Conservation (phyloP, 2,888 invertebrate genomes). For the Ganaspis brasiliensis region DNA sequence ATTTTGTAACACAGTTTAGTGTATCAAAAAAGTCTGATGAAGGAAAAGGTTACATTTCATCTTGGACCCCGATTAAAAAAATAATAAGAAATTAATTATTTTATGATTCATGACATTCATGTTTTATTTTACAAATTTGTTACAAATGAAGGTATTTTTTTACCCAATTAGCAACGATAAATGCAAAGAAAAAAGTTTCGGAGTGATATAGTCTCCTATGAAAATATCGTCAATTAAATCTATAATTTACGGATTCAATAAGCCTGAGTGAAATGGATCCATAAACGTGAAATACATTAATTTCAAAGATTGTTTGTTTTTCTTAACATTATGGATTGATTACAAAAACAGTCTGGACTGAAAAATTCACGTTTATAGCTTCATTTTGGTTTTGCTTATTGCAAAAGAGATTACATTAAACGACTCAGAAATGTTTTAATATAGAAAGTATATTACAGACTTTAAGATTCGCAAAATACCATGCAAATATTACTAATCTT, state of each 20-base stretch:
- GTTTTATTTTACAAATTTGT: constrained; percentile 10
- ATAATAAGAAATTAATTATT: neutral
- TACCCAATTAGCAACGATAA: constrained; percentile 4
- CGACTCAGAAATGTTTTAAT: neutral
- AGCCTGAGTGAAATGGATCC: neutral
- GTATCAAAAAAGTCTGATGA: too few relatives aligned
- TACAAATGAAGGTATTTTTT: neutral
- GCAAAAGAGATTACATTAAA: neutral
- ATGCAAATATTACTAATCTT: constrained; percentile 2
- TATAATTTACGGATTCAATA: neutral
- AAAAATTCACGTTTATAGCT: too few relatives aligned
- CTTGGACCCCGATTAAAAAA: too few relatives aligned
- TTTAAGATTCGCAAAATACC: neutral
- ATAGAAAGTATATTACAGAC: neutral
- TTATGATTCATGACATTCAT: neutral
- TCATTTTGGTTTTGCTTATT: too few relatives aligned
- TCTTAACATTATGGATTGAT: too few relatives aligned
- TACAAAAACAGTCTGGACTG: too few relatives aligned
- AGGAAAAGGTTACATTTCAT: too few relatives aligned
- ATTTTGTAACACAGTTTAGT: too few relatives aligned
- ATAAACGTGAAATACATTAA: neutral
- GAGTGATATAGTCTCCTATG: constrained; percentile 1
- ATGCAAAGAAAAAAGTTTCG: neutral
- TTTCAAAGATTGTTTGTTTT: neutral
- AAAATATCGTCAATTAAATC: constrained; percentile 7